Base-by-base conservation (phyloP, 2,113 vertebrate species). In the Chaetorhynchus papuensis region DNA sequence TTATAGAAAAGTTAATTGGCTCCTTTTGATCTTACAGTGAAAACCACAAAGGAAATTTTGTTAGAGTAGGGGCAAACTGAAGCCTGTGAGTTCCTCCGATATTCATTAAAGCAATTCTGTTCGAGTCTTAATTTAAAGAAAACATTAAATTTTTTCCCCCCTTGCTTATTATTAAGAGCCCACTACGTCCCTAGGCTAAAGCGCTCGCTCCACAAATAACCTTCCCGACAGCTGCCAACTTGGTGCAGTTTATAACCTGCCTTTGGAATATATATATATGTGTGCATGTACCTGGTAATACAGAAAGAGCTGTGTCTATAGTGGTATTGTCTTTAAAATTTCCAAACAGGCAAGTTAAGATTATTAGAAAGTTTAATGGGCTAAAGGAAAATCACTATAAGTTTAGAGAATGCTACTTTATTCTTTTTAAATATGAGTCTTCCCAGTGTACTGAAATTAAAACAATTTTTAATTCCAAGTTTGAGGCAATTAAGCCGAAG, bases 1-100 rank as follows among this genome's bases (percentile, higher is more conserved):
- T 98, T 97, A 83, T 82, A 98, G 97, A 96, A 98, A 98, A 98
- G 97, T 97, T 98, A 98, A 98, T 98, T 97, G 98, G 96, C 94
- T 98, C 92, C 97, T 98, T 98, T 98, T 98, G 98, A 98, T 98
- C 98, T 97, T 91, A 56, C 88, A 95, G 96, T 93, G 96, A 95
- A 98, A 98, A 96, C 98, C 98, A 88, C 98, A 98, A 98, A 98
- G 97, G 96, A 98, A 97, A 98, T 98, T 97, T 98, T 98, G 78
- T 94, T 96, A 96, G 96, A 83, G 90, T 64, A 93, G 94, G 89
- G 93, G 92, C 90, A 97, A 96, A 98, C 90, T 19, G 49, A 89
- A 94, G 96, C 85, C 94, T 92, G 70, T 26, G 90, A 89, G 93
- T 83, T 94, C 31, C 94, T 94, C 89, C 86, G 78, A 98, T 97